These are phyloP conservation scores for Pseudois nayaur DNA, from an alignment of 2,113 vertebrate genomes.

Conservation along the genomic window DNA sequence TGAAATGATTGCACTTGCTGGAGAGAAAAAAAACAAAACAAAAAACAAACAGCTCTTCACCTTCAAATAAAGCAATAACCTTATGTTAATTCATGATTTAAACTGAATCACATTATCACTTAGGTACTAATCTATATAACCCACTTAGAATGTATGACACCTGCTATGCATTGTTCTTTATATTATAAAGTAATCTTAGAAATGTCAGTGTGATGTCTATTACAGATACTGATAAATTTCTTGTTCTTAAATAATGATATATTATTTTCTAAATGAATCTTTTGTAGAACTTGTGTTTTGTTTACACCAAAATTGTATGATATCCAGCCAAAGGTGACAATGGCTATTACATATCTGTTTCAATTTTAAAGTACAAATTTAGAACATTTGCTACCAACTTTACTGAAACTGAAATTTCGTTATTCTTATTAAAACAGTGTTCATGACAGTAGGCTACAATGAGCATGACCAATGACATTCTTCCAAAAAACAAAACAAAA, in stretches of 20 bases:
- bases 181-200: not conserved
- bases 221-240: not conserved
- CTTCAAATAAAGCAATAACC: conserved; percentile 11
- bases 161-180: not conserved
- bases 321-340: not conserved
- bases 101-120: not conserved
- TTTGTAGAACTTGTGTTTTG: not conserved
- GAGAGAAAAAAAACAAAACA: not conserved
- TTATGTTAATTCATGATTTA: not conserved
- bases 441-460: not conserved
- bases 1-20: not conserved
- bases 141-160: not conserved
- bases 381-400: not conserved
- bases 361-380: not conserved
- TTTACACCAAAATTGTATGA: not conserved
- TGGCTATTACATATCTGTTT: not conserved
- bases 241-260: not conserved
- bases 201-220: not conserved
- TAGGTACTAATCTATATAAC: not conserved
- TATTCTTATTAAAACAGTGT: not conserved
- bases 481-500: not conserved
- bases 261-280: conserved; percentile 1
- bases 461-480: not conserved
- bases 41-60: not conserved
- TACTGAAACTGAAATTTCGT: not conserved